Conservation (phyloP, 2,888 invertebrate species). For the Conomelus anceps region DNA sequence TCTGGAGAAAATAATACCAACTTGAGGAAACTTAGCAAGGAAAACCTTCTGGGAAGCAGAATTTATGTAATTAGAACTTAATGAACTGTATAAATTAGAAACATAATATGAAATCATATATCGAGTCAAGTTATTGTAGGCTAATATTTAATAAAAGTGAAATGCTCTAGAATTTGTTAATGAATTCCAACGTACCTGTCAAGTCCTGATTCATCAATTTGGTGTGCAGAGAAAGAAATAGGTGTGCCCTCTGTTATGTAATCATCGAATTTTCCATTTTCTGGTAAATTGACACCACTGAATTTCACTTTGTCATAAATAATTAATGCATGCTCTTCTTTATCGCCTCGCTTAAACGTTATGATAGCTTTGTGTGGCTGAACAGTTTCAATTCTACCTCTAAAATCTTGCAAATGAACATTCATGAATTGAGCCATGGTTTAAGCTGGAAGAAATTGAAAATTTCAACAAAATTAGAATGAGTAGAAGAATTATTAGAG, state of each 20-base stretch:
- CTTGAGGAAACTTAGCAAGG: too few relatives aligned
- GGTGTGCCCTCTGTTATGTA: not conserved
- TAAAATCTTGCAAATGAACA: not conserved
- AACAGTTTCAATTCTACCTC: not conserved
- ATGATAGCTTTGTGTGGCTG: constrained; percentile 15
- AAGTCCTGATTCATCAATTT: not conserved
- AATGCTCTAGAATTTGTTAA: not conserved
- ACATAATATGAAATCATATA: too few relatives aligned
- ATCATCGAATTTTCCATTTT: not conserved
- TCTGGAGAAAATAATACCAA: not conserved
- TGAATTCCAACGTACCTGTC: not conserved
- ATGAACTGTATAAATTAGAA: too few relatives aligned
- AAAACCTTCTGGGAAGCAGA: too few relatives aligned
- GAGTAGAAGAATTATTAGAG: too few relatives aligned
- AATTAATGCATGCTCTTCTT: constrained; percentile 19
- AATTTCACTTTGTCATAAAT: constrained; percentile 14
- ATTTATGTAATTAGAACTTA: too few relatives aligned
- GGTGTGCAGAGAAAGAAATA: not conserved
- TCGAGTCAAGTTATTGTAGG: too few relatives aligned
- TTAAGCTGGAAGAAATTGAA: not conserved
- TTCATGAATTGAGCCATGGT: not conserved
- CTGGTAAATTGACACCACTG: not conserved
- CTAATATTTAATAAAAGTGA: not conserved
- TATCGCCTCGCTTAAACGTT: constrained; percentile 10
- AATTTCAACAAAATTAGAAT: too few relatives aligned